Base-by-base conservation (phyloP, 2,888 invertebrate species). In the Omphaloscelis lunosa region DNA sequence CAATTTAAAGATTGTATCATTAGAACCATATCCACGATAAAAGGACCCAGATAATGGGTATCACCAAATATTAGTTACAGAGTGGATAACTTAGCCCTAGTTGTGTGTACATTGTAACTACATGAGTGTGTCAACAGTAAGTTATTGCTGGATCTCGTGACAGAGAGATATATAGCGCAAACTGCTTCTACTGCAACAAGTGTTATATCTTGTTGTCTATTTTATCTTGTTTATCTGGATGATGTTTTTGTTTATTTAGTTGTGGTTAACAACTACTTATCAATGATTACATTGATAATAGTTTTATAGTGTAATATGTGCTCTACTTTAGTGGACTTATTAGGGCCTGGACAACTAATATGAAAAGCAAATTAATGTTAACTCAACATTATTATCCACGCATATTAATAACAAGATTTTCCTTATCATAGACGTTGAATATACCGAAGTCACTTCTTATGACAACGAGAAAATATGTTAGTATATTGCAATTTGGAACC, bases 151-250 rank as follows among this genome's bases (percentile, higher is more conserved):
- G 79, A 68, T 73, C 48, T 39, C 72, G 29, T 81, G 78, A 79
- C 78, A 59, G 59, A 29, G 53, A 80, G 68, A 87, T 77, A 70
- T 77, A 87, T 74, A 62, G 72, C 73, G 67, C 56, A 79, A 78
- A 75, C 78, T 72, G 62, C 23, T 83, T 67, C 27, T 68, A 69
- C 23, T 80, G 85, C 85, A 84, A 84, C 87, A 84, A 86, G 83
- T 84, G 85, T 84, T 58, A 65, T 20, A 1, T 86, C 71, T 72
- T 72, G 41, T 51, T 61, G 34, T 65, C 8, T 59, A 20, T 72
- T 73, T 73, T 71, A 77, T 73, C 39, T 67, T 11, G 12, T 73
- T 6, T 77, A 58, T 68, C 11, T 86, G 12, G 58, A 68, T 8
- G 62, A 73, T 58, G 11, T 68, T 48, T 23, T 63, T 7, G 5